These are phyloP conservation scores for Acrobasis repandana DNA, from an alignment of 2,888 invertebrate species.

Conservation along the genomic window DNA sequence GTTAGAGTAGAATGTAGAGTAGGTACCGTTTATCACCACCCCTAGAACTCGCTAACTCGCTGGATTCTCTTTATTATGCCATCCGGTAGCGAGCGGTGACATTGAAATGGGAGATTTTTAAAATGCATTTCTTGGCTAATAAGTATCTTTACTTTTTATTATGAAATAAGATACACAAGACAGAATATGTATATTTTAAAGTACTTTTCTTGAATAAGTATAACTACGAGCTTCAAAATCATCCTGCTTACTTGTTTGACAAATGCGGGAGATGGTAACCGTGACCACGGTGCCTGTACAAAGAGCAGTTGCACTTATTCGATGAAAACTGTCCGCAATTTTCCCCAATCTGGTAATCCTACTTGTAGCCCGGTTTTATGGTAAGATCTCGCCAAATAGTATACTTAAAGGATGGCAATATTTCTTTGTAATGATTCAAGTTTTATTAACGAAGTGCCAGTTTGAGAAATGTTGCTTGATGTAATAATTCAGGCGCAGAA, in stretches of 20 bases:
- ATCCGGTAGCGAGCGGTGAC: too few relatives aligned
- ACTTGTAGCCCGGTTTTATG: slow-evolving; percentile 5
- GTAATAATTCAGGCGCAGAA: background rate
- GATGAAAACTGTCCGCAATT: background rate
- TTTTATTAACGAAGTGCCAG: slow-evolving; percentile 15
- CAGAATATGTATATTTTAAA: too few relatives aligned
- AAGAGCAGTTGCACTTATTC: background rate
- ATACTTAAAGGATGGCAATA: slow-evolving; percentile 4
- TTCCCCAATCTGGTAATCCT: background rate
- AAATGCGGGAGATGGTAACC: background rate
- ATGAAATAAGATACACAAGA: too few relatives aligned
- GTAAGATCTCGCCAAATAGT: slow-evolving; percentile 20
- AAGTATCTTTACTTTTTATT: too few relatives aligned
- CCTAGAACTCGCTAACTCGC: too few relatives aligned
- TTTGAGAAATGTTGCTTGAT: slow-evolving; percentile 3
- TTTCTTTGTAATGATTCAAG: slow-evolving; percentile 10
- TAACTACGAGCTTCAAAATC: too few relatives aligned
- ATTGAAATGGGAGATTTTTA: too few relatives aligned
- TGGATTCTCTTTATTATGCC: too few relatives aligned
- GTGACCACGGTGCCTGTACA: background rate
- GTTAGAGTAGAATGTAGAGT: too few relatives aligned
- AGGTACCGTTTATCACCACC: too few relatives aligned
- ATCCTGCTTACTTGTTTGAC: background rate
- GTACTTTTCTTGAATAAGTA: too few relatives aligned
- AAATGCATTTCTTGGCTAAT: too few relatives aligned